These are phyloP conservation scores for Malthinus seriepunctatus DNA, from an alignment of 2,888 invertebrate species.

Conservation along the genomic window DNA sequence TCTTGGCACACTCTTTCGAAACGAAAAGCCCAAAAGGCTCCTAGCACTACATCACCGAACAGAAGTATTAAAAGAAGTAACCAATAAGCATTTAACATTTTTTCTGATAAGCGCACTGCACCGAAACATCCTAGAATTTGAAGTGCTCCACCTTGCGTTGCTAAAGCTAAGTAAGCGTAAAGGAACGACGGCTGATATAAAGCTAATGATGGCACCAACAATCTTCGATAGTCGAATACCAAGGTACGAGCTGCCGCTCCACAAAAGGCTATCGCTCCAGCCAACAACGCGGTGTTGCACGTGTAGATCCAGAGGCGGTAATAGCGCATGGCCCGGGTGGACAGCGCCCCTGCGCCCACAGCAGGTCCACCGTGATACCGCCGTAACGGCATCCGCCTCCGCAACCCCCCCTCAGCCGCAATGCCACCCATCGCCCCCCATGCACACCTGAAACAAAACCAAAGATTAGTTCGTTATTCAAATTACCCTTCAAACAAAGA, in stretches of 20 bases:
- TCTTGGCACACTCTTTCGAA: conserved; percentile 75
- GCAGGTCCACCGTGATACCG: conserved; percentile 61
- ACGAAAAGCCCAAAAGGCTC: conserved; percentile 83
- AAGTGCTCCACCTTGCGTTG: conserved; percentile 67
- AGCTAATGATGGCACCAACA: conserved; percentile 73
- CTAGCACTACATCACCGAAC: conserved; percentile 82
- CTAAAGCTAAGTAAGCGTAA: conserved; percentile 81
- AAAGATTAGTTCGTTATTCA: conserved; percentile 36
- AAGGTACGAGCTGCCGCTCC: conserved; percentile 75
- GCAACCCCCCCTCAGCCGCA: conserved; percentile 55
- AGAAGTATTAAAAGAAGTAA: conserved; percentile 75
- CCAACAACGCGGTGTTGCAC: conserved; percentile 85
- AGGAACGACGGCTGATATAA: conserved; percentile 66
- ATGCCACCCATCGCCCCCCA: conserved; percentile 57
- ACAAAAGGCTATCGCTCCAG: conserved; percentile 80
- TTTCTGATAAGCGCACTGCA: conserved; percentile 77
- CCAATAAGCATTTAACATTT: conserved; percentile 84
- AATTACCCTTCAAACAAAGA: conserved; percentile 1
- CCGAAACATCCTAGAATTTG: conserved; percentile 82
- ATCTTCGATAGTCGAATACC: conserved; percentile 69
- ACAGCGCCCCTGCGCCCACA: conserved; percentile 55
- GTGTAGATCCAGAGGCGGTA: conserved; percentile 92
- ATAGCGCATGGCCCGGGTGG: conserved; percentile 69
- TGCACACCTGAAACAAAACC: conserved; percentile 62
- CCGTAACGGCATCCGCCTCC: conserved; percentile 57